Evolutionary conservation across 2,113 vertebrate species (phyloP), one percentile per base, ranked within the genome.

Genomic region (Proteles cristata): DNA sequence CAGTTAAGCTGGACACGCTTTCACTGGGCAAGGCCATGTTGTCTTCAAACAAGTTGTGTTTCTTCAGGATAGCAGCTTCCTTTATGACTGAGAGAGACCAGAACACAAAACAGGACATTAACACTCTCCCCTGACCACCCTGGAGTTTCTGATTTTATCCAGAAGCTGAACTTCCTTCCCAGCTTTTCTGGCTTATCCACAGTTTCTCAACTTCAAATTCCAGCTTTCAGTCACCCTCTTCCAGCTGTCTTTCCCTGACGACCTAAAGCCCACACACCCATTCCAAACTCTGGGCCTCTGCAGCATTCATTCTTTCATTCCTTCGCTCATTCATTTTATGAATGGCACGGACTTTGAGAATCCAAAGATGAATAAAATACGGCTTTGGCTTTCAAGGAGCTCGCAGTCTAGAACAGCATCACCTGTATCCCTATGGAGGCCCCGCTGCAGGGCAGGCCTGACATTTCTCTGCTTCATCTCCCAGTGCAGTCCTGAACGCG

Each of bases 21-120:
- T 99, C 98, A 43, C 98, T 99, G 86, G 99, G 98, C 86, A 99
- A 93, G 63, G 98, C 99, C 88, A 98, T 88, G 95, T 99, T 99
- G 82, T 99, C 99, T 61, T 99, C 99, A 97, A 99, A 99, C 89
- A 99, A 98, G 98, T 99, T 99, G 98, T 99, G 99, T 96, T 99
- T 99, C 98, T 99, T 99, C 98, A 99, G 97, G 90, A 98, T 84
- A 0, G 99, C 99, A 0, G 99, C 99, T 95, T 99, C 99, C 90
- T 99, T 99, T 98, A 99, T 99, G 98, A 99, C 99, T 99, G 98
- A 45, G 85, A 66, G 79, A 89, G 65, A 96, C 10, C 97, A 85
- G 98, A 93, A 90, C 77, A 58, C 61, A 96, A 81, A 90, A 86
- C 23, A 43, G 2, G 39, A 14, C 1, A 11, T 95, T 58, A 96